Base-by-base conservation (phyloP, 1,140 invertebrate genomes). In the Spodoptera litura region DNA sequence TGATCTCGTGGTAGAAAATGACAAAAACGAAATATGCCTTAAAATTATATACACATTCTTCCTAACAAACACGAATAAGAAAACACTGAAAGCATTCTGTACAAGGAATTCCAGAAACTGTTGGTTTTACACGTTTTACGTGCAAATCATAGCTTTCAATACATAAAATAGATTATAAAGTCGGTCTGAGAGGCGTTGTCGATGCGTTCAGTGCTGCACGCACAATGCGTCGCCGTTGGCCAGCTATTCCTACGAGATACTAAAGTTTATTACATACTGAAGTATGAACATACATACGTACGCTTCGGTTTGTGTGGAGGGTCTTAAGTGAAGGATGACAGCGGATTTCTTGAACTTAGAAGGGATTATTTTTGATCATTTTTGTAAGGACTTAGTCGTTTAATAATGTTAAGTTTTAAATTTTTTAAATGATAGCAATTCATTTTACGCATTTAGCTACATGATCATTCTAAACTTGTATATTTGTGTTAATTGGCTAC, bases 181-280 rank as follows among this genome's bases (percentile, higher is more conserved):
- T 4, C 51, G 38, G 59, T 76, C 51, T n/a, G 58, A 59, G 70
- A 79, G 85, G 85, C 80, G 81, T 76, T 73, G 64, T 74, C 79
- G 74, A 78, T 64, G 74, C 73, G 82, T 81, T 74, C 25, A 61
- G 71, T 55, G 77, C 77, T 8, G 49, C 72, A 44, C 74, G 55
- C 83, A 85, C 86, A 86, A 87, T 87, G 83, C 83, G 56, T 70
- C 64, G 84, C 88, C 86, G 74, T 25, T 74, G 85, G 87, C 82
- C 79, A 64, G 74, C 81, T 72, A 88, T 88, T 85, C 88, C 78
- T 79, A 79, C 81, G 83, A 73, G 81, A 87, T 79, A 83, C 84
- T 85, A 87, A 85, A 84, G 77, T 87, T 88, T 91, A 90, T 89
- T 89, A 83, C 88, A 78, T 70, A 72, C 78, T 73, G 79, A 52